Base-by-base conservation (phyloP, 2,113 vertebrate genomes). In the Connochaetes taurinus region DNA sequence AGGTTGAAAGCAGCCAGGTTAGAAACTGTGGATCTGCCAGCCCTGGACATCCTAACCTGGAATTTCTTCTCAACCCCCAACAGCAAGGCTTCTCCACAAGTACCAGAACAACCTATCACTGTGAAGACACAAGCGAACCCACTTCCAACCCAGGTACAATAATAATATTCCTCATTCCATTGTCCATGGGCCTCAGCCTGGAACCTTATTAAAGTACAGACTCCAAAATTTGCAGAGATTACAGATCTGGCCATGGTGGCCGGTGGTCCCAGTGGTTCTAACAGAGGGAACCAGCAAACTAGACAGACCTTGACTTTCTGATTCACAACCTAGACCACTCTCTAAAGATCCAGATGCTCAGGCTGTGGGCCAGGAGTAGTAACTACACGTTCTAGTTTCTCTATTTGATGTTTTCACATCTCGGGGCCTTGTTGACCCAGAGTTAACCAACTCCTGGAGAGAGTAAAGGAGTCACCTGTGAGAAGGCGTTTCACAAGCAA, bases 251-350 rank as follows among this genome's bases (percentile, higher is more conserved):
- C 15, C 13, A 0, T 11, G 14, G 33, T 0, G 4, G n/a, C 33
- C 57, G 12, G n/a, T 5, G n/a, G 57, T 19, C 36, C 16, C 2
- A 4, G 14, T 3, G 15, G 23, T 45, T 36, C 33, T 55, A 3
- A 17, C 0, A 21, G 11, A 7, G 27, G 45, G 13, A 50, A 47
- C 29, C 0, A 1, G 47, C 17, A 13, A n/a, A 52, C 13, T 17
- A 10, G n/a, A 58, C 23, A 14, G n/a, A 52, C 7, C 19, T 1
- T 25, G 57, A 45, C 58, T 60, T 80, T 84, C 78, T 36, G 58
- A 90, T 45, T 92, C 80, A n/a, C 40, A 27, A 7, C 16, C 21
- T 6, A 17, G 43, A 55, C 13, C 0, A 0, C 11, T 21, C 76
- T 53, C 64, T 19, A 1, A 4, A 55, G 52, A 12, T n/a, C 19